These are phyloP conservation scores for Coenobita brevimanus DNA, from an alignment of 1,140 invertebrate genomes.

Conservation along the genomic window DNA sequence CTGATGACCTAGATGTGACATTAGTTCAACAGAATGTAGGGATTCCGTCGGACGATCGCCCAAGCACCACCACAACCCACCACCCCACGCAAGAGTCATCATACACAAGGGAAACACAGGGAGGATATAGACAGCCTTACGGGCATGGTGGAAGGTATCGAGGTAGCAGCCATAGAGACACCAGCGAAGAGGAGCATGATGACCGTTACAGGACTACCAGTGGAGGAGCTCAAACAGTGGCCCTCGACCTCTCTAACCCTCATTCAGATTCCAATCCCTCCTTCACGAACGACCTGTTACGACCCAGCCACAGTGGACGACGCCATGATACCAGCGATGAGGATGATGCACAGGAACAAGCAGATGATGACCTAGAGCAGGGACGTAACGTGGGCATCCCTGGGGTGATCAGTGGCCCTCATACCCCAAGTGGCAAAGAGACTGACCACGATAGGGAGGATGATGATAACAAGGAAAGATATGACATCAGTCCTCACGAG, in stretches of 20 bases:
- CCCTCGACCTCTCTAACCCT: background rate
- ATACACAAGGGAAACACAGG: background rate
- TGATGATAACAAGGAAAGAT: constrained; percentile 25
- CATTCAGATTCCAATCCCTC: background rate
- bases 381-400: constrained; percentile 19
- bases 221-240: background rate
- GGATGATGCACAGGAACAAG: background rate
- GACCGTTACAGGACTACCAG: background rate
- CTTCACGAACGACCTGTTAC: background rate
- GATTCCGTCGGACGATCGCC: background rate
- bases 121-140: background rate
- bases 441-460: constrained; percentile 33
- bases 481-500: constrained; percentile 46
- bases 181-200: background rate
- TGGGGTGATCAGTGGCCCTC: constrained; percentile 27
- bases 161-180: background rate
- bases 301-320: background rate
- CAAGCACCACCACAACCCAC: background rate
- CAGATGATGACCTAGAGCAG: background rate
- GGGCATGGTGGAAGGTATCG: background rate
- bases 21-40: constrained; percentile 1
- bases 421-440: background rate
- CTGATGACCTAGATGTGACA: background rate
- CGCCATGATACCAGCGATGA: constrained; percentile 12
- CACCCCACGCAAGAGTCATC: background rate